Base-by-base conservation (phyloP, 2,888 invertebrate species). In the Andrena haemorrhoa region DNA sequence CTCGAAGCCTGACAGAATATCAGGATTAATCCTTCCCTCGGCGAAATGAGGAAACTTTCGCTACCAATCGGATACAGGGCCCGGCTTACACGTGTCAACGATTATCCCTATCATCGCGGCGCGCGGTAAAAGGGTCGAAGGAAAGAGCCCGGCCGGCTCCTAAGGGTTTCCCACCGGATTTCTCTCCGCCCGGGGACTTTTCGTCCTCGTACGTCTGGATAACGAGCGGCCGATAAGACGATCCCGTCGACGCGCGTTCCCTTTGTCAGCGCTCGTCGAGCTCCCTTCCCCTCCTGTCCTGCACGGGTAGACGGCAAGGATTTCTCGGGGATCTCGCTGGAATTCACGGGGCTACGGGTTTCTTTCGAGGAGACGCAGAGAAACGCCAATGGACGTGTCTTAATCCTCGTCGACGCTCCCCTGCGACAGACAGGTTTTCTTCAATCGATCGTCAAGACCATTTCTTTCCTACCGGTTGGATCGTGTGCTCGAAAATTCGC, bases 211-310 rank as follows among this genome's bases (percentile, higher is more conserved):
- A 56, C 66, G 70, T 75, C 74, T 74, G 82, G 78, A 74, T 82
- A 83, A 83, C 83, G 83, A 83, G 83, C 71, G 53, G 12, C 82
- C 82, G 83, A 83, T 83, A 83, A 82, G 83, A 79, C 82, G 72
- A 83, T 77, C 72, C 68, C 26, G 58, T 23, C 73, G 51, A 29
- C 72, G 66, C 41, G 31, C 29, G 68, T 68, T 70, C 65, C 41
- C 81, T 82, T 82, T 81, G 81, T 81, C 70, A 81, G 71, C 76
- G 65, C 41, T 60, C 75, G 35, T 82, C 80, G 82, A 80, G 75
- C 56, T 66, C 31, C 41, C 41, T 31, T 51, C 63, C 81, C 65
- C 49, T 51, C 26, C 49, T 53, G 23, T 26, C 56, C 47, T 20
- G 31, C n/a, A 8, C 26, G 60, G 82, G 61, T 53, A 77, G 70